Evolutionary conservation across 2,113 vertebrate genomes (phyloP).

Genomic region (Myiozetetes cayanensis): DNA sequence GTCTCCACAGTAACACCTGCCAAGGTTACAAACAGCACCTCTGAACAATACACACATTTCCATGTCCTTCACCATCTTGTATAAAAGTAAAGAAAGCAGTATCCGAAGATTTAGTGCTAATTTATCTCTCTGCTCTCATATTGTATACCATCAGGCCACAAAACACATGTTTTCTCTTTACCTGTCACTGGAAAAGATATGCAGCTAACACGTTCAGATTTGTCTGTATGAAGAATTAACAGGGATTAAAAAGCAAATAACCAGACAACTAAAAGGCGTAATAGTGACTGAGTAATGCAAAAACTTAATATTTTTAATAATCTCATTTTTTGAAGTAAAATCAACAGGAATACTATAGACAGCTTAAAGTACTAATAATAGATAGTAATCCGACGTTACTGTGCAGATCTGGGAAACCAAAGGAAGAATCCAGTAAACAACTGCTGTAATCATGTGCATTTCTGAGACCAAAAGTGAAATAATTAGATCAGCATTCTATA

Average conservation of each 20-base stretch:
- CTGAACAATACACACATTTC: neutral
- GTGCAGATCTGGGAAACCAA: neutral
- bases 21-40: neutral
- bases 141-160: neutral
- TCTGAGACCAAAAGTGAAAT: neutral
- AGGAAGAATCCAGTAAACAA: neutral
- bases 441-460: neutral
- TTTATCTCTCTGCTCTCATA: neutral
- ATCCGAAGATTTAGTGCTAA: neutral
- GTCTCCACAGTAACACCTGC: conserved; percentile 10
- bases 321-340: neutral
- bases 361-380: neutral
- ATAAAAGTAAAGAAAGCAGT: neutral
- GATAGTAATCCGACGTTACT: neutral
- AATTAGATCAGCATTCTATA: neutral
- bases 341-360: neutral
- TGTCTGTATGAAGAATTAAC: neutral
- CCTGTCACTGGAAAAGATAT: neutral
- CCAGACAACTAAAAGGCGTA: neutral
- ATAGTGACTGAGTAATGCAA: neutral
- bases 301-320: neutral
- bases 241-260: neutral
- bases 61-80: neutral
- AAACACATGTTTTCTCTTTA: neutral
- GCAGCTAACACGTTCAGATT: neutral